phyloP scores from a whole-genome alignment of 2,113 vertebrate genomes.

The Hyaena hyaena region DNA sequence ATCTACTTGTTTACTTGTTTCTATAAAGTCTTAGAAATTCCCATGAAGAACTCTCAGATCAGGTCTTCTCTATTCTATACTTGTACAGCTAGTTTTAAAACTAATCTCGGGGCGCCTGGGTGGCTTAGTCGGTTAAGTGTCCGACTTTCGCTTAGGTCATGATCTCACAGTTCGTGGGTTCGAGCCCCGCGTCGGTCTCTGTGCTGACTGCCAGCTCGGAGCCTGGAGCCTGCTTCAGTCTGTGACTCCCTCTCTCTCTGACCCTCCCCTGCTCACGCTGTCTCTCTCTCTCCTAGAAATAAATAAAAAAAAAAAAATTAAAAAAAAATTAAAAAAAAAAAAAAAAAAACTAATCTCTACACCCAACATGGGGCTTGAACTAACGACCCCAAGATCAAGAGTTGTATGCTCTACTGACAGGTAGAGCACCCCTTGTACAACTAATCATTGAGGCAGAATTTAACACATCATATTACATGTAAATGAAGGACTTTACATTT shows the following conservation, averaged over 20 bases:
- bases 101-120: too few relatives aligned
- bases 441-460: not conserved
- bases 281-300: too few relatives aligned
- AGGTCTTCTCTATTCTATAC: not conserved
- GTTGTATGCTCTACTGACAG: not conserved
- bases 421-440: not conserved
- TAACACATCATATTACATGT: not conserved
- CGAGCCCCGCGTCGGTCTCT: too few relatives aligned
- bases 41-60: not conserved
- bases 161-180: too few relatives aligned
- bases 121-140: too few relatives aligned
- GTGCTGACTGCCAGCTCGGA: too few relatives aligned
- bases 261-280: too few relatives aligned
- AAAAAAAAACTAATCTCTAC: not conserved
- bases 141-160: too few relatives aligned
- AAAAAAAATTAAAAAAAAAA: too few relatives aligned
- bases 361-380: not conserved
- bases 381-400: not conserved
- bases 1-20: not conserved
- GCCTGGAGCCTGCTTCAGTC: too few relatives aligned
- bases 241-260: too few relatives aligned
- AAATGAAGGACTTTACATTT: not conserved
- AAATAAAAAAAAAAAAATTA: too few relatives aligned
- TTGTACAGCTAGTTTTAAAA: not conserved
- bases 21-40: not conserved